Evolutionary conservation across 2,888 invertebrate species (phyloP).

Genomic region (Cyrtodaria siliqua): DNA sequence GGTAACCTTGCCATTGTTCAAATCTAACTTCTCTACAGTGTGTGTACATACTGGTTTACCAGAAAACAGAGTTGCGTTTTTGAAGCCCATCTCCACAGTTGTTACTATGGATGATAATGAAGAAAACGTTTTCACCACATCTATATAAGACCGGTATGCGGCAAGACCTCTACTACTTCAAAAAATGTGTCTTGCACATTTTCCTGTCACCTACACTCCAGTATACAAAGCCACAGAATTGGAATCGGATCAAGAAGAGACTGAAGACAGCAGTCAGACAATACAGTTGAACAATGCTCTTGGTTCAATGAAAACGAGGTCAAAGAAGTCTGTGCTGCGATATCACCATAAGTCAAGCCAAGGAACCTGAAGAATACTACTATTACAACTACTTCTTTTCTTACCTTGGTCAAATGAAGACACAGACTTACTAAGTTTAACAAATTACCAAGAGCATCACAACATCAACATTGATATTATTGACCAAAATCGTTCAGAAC

Average conservation of each 20-base stretch:
- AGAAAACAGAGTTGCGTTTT: constrained; percentile 32
- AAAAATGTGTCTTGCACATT: constrained; percentile 38
- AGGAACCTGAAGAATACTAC: constrained; percentile 32
- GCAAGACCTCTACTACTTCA: constrained; percentile 16
- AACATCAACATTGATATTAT: constrained; percentile 9
- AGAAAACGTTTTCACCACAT: constrained; percentile 23
- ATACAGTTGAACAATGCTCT: constrained; percentile 11
- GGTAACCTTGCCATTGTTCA: constrained; percentile 39
- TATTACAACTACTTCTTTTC: constrained; percentile 37
- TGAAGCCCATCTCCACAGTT: constrained; percentile 46
- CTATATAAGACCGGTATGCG: constrained; percentile 30
- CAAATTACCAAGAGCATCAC: constrained; percentile 25
- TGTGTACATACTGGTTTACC: constrained; percentile 50
- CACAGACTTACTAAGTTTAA: not conserved
- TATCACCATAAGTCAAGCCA: constrained; percentile 33
- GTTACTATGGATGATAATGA: not conserved
- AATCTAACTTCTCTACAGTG: constrained; percentile 20
- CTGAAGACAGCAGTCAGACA: not conserved
- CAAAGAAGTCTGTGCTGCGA: constrained; percentile 22
- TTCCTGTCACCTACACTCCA: constrained; percentile 25
- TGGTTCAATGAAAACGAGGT: constrained; percentile 41
- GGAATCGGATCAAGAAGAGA: constrained; percentile 22
- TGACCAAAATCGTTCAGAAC: not conserved
- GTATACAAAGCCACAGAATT: not conserved
- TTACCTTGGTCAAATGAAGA: constrained; percentile 29